Conservation (phyloP, 2,113 vertebrate species). For the Todiramphus chloris region DNA sequence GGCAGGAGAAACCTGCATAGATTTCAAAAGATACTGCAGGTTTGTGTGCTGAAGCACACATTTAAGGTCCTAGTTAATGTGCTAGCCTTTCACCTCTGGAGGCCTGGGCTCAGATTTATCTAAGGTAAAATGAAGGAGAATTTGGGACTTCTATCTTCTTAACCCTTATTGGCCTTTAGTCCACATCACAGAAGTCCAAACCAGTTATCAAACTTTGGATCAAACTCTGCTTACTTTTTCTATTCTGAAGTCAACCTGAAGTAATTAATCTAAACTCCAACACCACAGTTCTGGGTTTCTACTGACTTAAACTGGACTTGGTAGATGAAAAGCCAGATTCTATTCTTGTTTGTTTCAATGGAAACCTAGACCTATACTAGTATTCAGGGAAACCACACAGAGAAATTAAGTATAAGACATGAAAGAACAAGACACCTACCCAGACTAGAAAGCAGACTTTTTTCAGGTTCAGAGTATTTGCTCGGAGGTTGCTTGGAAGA, state of each 20-base stretch:
- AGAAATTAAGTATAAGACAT: neutral
- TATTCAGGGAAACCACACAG: neutral
- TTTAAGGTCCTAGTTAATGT: slow-evolving; percentile 67
- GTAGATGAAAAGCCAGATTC: neutral
- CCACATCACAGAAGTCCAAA: neutral
- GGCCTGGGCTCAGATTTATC: slow-evolving; percentile 55
- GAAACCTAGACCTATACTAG: neutral
- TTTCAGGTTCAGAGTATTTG: neutral
- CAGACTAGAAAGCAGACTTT: neutral
- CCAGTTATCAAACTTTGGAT: neutral
- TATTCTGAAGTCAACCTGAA: neutral
- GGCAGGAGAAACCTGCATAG: slow-evolving; percentile 74
- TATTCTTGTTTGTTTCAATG: neutral
- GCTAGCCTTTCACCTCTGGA: slow-evolving; percentile 68
- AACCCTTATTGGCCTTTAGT: slow-evolving; percentile 43
- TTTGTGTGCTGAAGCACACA: slow-evolving; percentile 70
- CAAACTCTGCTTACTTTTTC: neutral
- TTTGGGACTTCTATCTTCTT: slow-evolving; percentile 40
- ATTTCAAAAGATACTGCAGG: slow-evolving; percentile 80
- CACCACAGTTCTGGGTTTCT: neutral
- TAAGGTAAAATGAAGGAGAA: slow-evolving; percentile 53
- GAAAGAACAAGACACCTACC: neutral
- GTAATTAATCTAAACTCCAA: neutral
- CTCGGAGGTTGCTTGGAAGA: neutral
- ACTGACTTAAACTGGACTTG: neutral